A percentile compares a stretch with the other conserved stretches of the same genome.
Evolutionary conservation across 2,888 invertebrate genomes (phyloP).

Genomic region (Cryptocephalus moraei): DNA sequence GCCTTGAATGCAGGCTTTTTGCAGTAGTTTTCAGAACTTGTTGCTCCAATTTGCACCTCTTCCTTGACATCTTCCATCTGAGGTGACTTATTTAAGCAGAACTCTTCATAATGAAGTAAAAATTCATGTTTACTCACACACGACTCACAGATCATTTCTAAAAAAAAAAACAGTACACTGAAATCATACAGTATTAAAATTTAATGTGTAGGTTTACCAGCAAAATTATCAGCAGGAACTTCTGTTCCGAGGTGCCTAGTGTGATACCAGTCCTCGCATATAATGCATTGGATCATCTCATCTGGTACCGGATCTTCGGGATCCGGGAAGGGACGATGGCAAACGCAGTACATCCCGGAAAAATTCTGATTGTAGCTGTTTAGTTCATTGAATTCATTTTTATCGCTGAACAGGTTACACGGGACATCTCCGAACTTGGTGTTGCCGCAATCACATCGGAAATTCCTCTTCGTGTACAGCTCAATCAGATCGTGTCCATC

Average conservation of each 20-base stretch:
- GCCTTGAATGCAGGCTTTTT: conserved; percentile 37
- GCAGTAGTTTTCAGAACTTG: conserved; percentile 17
- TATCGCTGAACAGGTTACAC: conserved; percentile 57
- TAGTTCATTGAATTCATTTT: conserved; percentile 54
- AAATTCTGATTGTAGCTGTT: conserved; percentile 93
- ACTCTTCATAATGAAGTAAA: conserved; percentile 56
- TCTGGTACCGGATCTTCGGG: conserved; percentile 71
- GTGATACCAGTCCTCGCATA: conserved; percentile 99
- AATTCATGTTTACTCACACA: conserved; percentile 73
- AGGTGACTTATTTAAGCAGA: conserved; percentile 27
- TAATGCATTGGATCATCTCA: conserved; percentile 91
- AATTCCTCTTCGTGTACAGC: conserved; percentile 91
- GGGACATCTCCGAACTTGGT: conserved; percentile 46
- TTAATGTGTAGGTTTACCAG: conserved; percentile 14
- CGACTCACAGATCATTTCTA: conserved; percentile 70
- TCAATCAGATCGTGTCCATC: conserved; percentile 92
- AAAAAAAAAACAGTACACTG: conserved; percentile 8
- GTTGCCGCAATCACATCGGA: conserved; percentile 93
- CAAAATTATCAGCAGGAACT: conserved; percentile 42
- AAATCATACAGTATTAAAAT: background rate
- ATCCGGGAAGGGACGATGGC: conserved; percentile 90
- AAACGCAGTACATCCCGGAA: conserved; percentile 82
- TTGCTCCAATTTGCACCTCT: conserved; percentile 5
- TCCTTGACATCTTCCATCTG: conserved; percentile 6
- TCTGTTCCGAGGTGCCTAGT: conserved; percentile 57